Evolutionary conservation across 2,888 invertebrate genomes (phyloP).

Genomic region (Aspidapion aeneum): DNA sequence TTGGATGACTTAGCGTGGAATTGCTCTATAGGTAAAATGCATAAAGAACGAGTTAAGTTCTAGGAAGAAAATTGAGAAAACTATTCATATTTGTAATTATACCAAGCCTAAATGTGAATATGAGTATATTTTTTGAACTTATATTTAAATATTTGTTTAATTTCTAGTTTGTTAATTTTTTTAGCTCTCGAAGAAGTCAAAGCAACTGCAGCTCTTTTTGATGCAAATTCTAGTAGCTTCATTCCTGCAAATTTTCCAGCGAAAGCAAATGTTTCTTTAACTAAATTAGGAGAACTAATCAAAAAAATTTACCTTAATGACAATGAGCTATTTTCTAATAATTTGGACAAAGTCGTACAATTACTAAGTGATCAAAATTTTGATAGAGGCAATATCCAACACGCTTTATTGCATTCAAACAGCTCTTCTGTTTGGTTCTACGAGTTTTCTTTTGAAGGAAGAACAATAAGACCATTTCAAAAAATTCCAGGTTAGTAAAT

Average conservation of each 20-base stretch:
- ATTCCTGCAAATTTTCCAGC: background rate
- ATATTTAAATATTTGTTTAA: too few species aligned
- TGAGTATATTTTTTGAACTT: too few species aligned
- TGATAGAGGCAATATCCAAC: background rate
- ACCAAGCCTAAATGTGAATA: too few species aligned
- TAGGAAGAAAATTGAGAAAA: too few species aligned
- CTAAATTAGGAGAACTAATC: background rate
- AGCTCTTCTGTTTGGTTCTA: background rate
- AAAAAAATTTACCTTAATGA: slow-evolving; percentile 8
- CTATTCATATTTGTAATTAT: too few species aligned
- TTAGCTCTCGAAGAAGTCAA: background rate
- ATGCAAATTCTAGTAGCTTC: background rate
- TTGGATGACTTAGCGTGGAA: too few species aligned
- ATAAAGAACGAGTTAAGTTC: too few species aligned
- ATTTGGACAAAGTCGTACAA: slow-evolving; percentile 5
- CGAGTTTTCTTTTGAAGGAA: background rate
- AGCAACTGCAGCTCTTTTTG: background rate
- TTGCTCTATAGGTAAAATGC: too few species aligned
- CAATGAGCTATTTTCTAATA: slow-evolving; percentile 3
- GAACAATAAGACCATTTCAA: background rate
- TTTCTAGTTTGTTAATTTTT: background rate
- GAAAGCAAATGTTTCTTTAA: background rate
- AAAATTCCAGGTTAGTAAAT: background rate
- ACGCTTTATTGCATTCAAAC: background rate
- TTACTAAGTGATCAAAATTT: slow-evolving; percentile 2